These are phyloP conservation scores for Priocnemis perturbator DNA, from an alignment of 2,888 invertebrate species.

Conservation along the genomic window DNA sequence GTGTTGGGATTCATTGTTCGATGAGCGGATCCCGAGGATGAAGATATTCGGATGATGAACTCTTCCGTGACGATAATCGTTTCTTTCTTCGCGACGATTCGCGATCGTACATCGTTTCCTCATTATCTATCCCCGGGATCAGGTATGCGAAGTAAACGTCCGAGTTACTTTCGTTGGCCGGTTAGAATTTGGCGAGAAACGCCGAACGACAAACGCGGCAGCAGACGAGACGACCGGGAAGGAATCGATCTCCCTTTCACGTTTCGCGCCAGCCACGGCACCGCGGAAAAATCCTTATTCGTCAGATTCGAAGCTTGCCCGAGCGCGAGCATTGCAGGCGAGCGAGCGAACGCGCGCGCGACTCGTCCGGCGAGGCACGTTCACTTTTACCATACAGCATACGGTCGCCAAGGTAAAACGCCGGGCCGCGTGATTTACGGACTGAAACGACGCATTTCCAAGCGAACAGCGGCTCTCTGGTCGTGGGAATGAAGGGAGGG, in stretches of 20 bases:
- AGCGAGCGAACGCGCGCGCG: neutral
- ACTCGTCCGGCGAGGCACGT: constrained; percentile 26
- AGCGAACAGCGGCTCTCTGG: constrained; percentile 47
- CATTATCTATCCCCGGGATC: too few relatives aligned
- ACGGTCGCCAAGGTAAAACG: constrained; percentile 38
- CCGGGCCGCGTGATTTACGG: constrained; percentile 45
- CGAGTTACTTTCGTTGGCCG: too few relatives aligned
- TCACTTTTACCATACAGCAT: constrained; percentile 55
- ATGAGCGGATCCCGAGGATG: too few relatives aligned
- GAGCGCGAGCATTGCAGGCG: neutral
- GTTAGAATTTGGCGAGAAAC: too few relatives aligned
- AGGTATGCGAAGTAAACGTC: too few relatives aligned
- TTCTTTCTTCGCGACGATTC: too few relatives aligned
- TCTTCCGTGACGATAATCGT: too few relatives aligned
- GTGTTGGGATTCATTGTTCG: too few relatives aligned
- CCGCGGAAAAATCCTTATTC: constrained; percentile 8
- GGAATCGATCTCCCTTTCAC: constrained; percentile 5
- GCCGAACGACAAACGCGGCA: too few relatives aligned
- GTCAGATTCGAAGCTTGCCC: neutral
- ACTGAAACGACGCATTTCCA: constrained; percentile 47
- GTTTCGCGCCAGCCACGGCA: too few relatives aligned
- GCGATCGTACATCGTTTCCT: too few relatives aligned
- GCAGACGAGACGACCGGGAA: neutral
- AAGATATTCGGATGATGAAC: too few relatives aligned
- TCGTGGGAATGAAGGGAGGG: constrained; percentile 27